Evolutionary conservation across 1,140 invertebrate genomes (phyloP), one percentile per base, ranked within the genome.

Genomic region (Drosophila ambigua): DNA sequence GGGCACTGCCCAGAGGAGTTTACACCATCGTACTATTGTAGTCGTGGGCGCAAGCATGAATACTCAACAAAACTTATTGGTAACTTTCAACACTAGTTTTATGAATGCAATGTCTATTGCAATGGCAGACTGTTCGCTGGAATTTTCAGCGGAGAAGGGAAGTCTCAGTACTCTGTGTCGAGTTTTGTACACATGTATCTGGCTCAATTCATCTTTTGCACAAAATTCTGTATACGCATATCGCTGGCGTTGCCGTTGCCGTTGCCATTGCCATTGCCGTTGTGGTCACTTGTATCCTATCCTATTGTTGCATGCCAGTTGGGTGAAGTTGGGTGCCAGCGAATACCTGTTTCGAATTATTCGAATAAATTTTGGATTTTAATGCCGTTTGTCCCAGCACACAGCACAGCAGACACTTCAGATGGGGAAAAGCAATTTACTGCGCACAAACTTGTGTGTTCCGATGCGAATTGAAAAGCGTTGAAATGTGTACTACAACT

Each of bases 401-500:
- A 24, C 23, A 28, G 26, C 26, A 26, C 5, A 26, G 28, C 28
- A 31, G 5, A 28, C 4, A 45, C 41, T 45, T 23, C 28, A 4
- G 43, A 9, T 39, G 23, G 35, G 35, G 13, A 39, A 39, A 39
- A 39, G 4, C 35, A 39, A 4, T 31, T 16, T 15, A 41, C 24
- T 41, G 31, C 63, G 55, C 28, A 51, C 46, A 60, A 44, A 59
- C 28, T 28, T 41, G 15, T 49, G 46, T 60, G 44, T 41, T 39
- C 49, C 57, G 49, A 44, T 79, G 46, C 52, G 52, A 28, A 61
- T 72, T 62, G 46, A 64, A 53, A 72, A 72, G 51, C 72, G 62
- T 57, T 83, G 50, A 79, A 72, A 88, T 65, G 63, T 73, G 77
- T 69, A 84, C 64, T 77, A 69, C 63, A 69, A 68, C 20, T 65